Evolutionary conservation across 2,797 vertebrate genomes (phyloP).

Genomic region (Todus mexicanus): DNA sequence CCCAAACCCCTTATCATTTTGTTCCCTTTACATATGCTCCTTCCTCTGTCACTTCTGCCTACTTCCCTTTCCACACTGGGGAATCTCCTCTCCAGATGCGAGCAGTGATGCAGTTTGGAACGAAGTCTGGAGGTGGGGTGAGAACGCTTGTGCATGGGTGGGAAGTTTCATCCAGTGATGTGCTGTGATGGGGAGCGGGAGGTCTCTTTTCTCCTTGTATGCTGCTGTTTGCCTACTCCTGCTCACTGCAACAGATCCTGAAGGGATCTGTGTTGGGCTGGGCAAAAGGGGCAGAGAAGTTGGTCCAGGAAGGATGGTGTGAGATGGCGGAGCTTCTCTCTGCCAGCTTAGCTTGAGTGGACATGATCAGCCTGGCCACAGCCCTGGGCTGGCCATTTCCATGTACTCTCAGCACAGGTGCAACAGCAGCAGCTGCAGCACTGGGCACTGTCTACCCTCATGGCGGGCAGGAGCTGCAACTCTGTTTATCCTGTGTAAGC

Average conservation of each 20-base stretch:
- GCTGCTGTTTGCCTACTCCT: neutral
- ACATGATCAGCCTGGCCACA: neutral
- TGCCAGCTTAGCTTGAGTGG: neutral
- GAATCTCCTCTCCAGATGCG: neutral
- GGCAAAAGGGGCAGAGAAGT: neutral
- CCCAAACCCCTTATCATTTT: neutral
- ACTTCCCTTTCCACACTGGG: neutral
- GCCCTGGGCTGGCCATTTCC: neutral
- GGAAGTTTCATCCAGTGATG: neutral
- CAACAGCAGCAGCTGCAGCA: neutral
- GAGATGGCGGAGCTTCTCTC: neutral
- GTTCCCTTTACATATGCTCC: neutral
- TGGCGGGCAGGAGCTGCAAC: neutral
- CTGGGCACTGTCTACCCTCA: fast-evolving
- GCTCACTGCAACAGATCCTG: neutral
- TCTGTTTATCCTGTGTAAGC: fast-evolving
- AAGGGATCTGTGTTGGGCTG: neutral
- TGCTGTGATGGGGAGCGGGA: neutral
- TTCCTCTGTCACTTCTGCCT: neutral
- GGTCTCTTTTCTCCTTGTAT: neutral
- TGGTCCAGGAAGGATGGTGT: neutral
- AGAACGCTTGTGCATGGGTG: neutral
- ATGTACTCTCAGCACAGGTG: neutral
- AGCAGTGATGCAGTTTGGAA: neutral
- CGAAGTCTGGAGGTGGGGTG: neutral